Conservation (phyloP, 2,888 invertebrate species). For the Endotricha flammealis region DNA sequence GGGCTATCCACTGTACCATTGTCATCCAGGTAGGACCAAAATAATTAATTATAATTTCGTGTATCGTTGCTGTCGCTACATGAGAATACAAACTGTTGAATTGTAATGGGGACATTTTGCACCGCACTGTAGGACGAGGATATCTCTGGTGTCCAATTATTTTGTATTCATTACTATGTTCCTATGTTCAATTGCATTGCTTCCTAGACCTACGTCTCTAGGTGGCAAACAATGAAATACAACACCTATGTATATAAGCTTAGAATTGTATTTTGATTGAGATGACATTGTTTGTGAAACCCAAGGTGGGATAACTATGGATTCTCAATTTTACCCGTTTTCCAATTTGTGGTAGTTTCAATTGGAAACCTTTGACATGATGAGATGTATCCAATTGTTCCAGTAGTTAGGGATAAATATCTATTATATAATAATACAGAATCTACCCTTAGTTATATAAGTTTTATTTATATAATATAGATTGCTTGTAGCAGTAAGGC, state of each 20-base stretch:
- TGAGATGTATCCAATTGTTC: no score
- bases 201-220: slow-evolving; percentile 1
- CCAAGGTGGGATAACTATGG: not conserved
- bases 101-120: slow-evolving; percentile 53
- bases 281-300: not conserved
- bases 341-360: no score
- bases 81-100: slow-evolving; percentile 55
- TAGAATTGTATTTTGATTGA: not conserved
- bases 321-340: not conserved
- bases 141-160: slow-evolving; percentile 35
- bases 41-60: no score
- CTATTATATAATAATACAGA: no score
- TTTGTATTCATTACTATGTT: slow-evolving; percentile 42
- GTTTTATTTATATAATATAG: no score
- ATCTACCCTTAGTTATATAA: no score
- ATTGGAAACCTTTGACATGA: no score
- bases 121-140: slow-evolving; percentile 36
- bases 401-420: no score
- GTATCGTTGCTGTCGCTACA: slow-evolving; percentile 40
- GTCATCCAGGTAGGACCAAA: no score
- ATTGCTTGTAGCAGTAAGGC: no score
- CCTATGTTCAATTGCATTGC: slow-evolving; percentile 1
- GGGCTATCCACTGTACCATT: no score
- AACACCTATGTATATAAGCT: not conserved
- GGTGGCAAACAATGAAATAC: not conserved